Evolutionary conservation across 2,797 vertebrate species (phyloP), one percentile per base, ranked within the genome.

Genomic region (Clarias laeviceps): DNA sequence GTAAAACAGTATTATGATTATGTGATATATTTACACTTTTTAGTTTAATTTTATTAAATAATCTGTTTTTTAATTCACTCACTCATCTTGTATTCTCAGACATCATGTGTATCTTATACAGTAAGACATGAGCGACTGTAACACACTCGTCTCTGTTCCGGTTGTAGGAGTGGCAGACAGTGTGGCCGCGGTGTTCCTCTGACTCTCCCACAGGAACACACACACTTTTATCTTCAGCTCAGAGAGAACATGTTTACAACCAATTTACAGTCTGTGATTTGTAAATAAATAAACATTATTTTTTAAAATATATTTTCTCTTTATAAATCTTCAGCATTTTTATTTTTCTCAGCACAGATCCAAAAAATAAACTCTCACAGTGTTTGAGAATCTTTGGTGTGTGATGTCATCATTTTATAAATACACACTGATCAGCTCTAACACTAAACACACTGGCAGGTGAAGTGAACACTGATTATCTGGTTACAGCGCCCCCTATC

Each of bases 101-200:
- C 0, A 0, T 14, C 3, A 27, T 64, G 1, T 27, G 5, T 1
- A 27, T 4, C 3, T 5, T 12, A 4, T 15, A 15, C 0, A 64
- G 6, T 27, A 27, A 14, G 11, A 27, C 3, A 14, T 64, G n/a
- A 15, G n/a, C n/a, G 12, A 54, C 50, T 70, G 34, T 54, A 65
- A 65, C 64, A 0, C n/a, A 15, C 59, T 5, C 1, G 64, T 65
- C 64, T 27, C 12, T 4, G 7, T 82, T 61, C 27, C 57, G 87
- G 77, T 88, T 84, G 64, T 91, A 98, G 97, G 97, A 88, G 96
- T 98, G 82, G 96, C 97, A 68, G 97, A 98, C 91, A 95, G 89
- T 2, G 96, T 97, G 83, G 94, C 96, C 85, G 92, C 94, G 34
- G 95, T 96, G 81, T 94, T 94, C 88, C 92, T 97, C 83, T 97